Evolutionary conservation across 2,113 vertebrate genomes (phyloP).

Genomic region (Syngnathus scovelli): DNA sequence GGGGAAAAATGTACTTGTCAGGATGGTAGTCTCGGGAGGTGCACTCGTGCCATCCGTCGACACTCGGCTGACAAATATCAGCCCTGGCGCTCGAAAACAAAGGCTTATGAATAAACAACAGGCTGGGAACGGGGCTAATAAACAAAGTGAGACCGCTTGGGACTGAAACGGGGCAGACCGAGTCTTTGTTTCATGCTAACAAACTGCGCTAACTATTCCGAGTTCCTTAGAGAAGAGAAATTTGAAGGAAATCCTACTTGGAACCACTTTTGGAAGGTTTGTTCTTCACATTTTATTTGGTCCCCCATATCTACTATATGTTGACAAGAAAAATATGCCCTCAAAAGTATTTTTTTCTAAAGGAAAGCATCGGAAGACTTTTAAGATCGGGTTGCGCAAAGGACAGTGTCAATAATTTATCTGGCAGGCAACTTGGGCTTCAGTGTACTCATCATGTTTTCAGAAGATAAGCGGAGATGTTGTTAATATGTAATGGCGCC

Average conservation of each 20-base stretch:
- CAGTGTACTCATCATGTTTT: conserved; percentile 65
- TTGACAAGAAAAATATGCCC: conserved; percentile 30
- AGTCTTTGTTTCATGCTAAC: conserved; percentile 29
- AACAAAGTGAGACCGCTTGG: conserved; percentile 61
- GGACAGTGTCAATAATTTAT: conserved; percentile 74
- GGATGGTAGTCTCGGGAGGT: conserved; percentile 82
- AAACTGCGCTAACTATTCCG: conserved; percentile 1
- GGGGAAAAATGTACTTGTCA: conserved; percentile 93
- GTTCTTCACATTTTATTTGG: too few relatives aligned
- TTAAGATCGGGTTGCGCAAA: conserved; percentile 62
- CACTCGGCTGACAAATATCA: conserved; percentile 88
- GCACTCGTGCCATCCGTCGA: conserved; percentile 82
- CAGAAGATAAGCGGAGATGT: conserved; percentile 56
- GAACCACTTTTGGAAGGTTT: too few relatives aligned
- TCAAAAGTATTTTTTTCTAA: conserved; percentile 28
- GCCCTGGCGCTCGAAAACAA: conserved; percentile 64
- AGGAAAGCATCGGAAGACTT: conserved; percentile 31
- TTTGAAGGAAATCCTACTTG: neutral
- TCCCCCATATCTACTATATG: conserved; percentile 2
- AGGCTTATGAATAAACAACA: conserved; percentile 72
- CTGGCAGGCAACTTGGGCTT: conserved; percentile 42
- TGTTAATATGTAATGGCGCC: conserved; percentile 56
- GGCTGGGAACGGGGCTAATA: conserved; percentile 51
- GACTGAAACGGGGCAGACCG: conserved; percentile 18
- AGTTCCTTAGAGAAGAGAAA: neutral